Percentiles rank a stretch among this genome's conserved stretches.
phyloP scores from a whole-genome alignment of 2,113 vertebrate species.

The Oplegnathus fasciatus region DNA sequence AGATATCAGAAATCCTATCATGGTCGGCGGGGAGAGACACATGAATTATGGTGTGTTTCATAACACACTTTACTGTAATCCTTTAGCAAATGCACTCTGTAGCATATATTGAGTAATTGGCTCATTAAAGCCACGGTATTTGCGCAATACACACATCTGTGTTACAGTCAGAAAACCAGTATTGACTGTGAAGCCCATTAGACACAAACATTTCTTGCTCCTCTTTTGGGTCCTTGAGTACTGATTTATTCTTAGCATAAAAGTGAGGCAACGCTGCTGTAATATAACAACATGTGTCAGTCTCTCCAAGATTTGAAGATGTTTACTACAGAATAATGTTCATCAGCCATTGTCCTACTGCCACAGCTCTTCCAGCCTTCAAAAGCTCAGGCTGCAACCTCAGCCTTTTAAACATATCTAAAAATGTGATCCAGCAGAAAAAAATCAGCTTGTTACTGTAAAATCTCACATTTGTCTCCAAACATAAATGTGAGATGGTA shows the following conservation, averaged over 20 bases:
- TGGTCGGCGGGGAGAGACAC: too few species aligned
- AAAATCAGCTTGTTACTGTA: neutral
- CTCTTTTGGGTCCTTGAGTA: neutral
- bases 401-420: neutral
- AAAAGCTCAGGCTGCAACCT: constrained; percentile 3
- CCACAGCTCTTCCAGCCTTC: neutral
- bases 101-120: too few species aligned
- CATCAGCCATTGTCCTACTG: neutral
- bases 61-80: too few species aligned
- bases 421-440: neutral
- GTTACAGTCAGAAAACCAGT: too few species aligned
- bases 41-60: too few species aligned
- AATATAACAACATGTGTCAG: constrained; percentile 4
- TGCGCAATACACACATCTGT: too few species aligned
- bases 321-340: constrained; percentile 6
- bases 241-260: constrained; percentile 12
- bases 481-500: neutral
- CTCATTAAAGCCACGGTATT: too few species aligned
- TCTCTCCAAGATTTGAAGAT: constrained; percentile 1
- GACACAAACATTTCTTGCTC: neutral
- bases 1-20: too few species aligned
- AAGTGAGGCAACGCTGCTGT: constrained; percentile 18
- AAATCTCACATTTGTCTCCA: too few species aligned
- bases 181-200: neutral
- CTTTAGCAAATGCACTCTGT: neutral